Evolutionary conservation across 2,113 vertebrate species (phyloP), one percentile per base, ranked within the genome.

Genomic region (Phrynosoma blainvillii): DNA sequence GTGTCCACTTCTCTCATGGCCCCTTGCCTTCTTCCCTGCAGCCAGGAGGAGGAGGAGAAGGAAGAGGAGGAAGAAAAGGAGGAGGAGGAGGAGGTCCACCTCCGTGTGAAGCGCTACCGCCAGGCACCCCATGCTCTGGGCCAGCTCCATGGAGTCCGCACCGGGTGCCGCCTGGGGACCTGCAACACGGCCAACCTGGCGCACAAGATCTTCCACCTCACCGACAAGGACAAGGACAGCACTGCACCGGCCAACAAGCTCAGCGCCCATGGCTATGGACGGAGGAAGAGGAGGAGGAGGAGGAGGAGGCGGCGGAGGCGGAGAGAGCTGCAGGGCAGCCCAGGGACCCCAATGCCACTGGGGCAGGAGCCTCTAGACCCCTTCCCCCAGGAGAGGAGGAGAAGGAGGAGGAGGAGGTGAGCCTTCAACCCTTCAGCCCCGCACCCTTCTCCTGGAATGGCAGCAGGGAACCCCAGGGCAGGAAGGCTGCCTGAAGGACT

Each of bases 171-270:
- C 68, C 68, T 71, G 27, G 68, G 68, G 79, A 99, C 98, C 8
- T 99, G 99, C 96, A 96, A 97, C 0, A 97, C 98, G 92, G 98
- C 99, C 86, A 97, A 98, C 88, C 91, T 99, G 93, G 97, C 97
- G 16, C 97, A 98, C 87, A 97, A 98, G 81, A 96, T 99, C 95
- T 97, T 97, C 94, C 96, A 97, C 90, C 93, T 98, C 76, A 98
- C 96, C 7, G 97, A 97, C 95, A 98, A 97, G 91, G 87, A 96
- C 0, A 99, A 97, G 93, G 97, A 95, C 77, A 93, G 89, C 80
- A 94, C 77, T 9, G 98, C 98, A 8, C 99, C 98, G 0, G 8
- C 90, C 9, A 95, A 68, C 86, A 99, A 99, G 95, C 97, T 99
- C 93, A 98, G 98, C 86, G 96, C 98, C 0, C 95, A 96, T 32